These are phyloP conservation scores for Agrochola circellaris DNA, from an alignment of 2,888 invertebrate genomes.

Conservation along the genomic window DNA sequence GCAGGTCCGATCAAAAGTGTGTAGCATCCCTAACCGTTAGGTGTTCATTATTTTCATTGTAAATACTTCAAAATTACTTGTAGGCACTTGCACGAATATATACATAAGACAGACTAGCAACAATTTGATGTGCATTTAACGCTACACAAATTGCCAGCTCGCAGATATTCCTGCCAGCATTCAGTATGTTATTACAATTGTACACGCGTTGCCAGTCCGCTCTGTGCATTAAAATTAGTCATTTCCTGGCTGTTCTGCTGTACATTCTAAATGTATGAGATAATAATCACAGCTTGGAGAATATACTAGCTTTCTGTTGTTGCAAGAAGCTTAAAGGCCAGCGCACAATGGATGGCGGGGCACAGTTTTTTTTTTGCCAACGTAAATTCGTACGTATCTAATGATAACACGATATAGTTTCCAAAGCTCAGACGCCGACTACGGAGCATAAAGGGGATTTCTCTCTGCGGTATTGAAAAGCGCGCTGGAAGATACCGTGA, in stretches of 20 bases:
- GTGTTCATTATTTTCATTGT: background rate
- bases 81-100: too few relatives aligned
- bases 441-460: too few relatives aligned
- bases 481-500: too few relatives aligned
- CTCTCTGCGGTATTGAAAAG: too few relatives aligned
- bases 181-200: conserved; percentile 33
- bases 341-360: too few relatives aligned
- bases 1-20: background rate
- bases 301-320: background rate
- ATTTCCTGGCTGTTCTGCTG: conserved; percentile 13
- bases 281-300: background rate
- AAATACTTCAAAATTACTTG: background rate
- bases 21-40: background rate
- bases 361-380: too few relatives aligned
- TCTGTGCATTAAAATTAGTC: conserved; percentile 6
- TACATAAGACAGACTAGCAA: background rate
- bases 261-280: conserved; percentile 7
- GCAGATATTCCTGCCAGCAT: background rate
- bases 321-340: too few relatives aligned
- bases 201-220: background rate
- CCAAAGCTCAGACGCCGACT: too few relatives aligned
- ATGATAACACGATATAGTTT: too few relatives aligned
- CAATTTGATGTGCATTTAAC: background rate
- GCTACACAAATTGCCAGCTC: background rate
- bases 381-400: too few relatives aligned